phyloP scores from a whole-genome alignment of 2,113 vertebrate species.

The Charadrius vociferus region DNA sequence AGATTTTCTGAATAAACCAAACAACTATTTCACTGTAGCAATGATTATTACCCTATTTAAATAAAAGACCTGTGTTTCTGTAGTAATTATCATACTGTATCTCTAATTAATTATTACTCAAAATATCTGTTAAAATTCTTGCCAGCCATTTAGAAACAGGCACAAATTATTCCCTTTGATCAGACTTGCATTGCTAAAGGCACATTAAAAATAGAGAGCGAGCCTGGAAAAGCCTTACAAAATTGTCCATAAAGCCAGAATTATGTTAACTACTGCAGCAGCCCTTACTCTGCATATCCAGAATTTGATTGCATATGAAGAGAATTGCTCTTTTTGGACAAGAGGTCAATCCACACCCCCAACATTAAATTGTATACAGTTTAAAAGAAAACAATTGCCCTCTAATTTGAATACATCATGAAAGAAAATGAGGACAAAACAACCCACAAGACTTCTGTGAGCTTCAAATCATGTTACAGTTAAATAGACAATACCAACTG shows the following conservation, averaged over 20 bases:
- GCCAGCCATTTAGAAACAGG: conserved; percentile 65
- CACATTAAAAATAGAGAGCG: conserved; percentile 63
- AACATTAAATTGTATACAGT: neutral
- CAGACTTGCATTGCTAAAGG: conserved; percentile 67
- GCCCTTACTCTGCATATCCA: conserved; percentile 4
- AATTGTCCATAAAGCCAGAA: conserved; percentile 60
- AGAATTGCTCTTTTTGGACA: conserved; percentile 7
- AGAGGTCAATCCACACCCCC: neutral
- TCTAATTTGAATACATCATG: neutral
- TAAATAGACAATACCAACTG: neutral
- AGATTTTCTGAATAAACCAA: conserved; percentile 59
- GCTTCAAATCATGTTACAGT: neutral
- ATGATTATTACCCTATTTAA: conserved; percentile 69
- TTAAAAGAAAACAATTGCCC: conserved; percentile 14
- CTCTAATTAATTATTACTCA: conserved; percentile 73
- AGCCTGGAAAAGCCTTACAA: conserved; percentile 55
- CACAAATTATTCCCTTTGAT: conserved; percentile 72
- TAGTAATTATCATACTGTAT: conserved; percentile 65
- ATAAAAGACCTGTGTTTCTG: conserved; percentile 68
- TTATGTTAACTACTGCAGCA: conserved; percentile 44
- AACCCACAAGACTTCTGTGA: neutral
- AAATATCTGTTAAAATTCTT: conserved; percentile 73
- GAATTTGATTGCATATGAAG: neutral
- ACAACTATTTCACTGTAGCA: conserved; percentile 59
- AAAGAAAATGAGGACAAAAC: neutral